Evolutionary conservation across 2,797 vertebrate species (phyloP).

Genomic region (Fistularia commersonii): DNA sequence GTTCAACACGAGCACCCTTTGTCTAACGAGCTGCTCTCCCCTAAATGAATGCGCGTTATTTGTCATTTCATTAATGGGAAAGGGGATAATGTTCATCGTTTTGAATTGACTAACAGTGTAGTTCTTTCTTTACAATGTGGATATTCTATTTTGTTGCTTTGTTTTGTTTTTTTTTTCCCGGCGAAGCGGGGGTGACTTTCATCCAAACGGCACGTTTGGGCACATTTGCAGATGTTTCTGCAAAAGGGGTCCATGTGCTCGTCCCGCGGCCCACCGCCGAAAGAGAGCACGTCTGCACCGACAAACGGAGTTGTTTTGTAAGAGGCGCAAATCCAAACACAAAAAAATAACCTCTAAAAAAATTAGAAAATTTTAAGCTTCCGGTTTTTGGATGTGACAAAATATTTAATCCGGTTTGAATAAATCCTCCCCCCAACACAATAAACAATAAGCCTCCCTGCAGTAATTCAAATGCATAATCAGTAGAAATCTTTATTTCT

Average conservation of each 20-base stretch:
- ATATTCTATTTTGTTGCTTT: too few species aligned
- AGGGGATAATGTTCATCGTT: too few species aligned
- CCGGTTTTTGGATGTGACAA: too few species aligned
- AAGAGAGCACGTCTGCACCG: too few species aligned
- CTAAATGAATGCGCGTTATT: too few species aligned
- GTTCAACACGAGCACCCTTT: too few species aligned
- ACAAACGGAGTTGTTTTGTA: too few species aligned
- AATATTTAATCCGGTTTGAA: neutral
- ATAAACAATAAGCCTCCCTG: neutral
- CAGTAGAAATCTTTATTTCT: slow-evolving; percentile 76
- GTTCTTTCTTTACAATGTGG: too few species aligned
- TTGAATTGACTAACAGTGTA: too few species aligned
- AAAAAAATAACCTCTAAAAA: neutral
- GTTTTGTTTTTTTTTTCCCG: too few species aligned
- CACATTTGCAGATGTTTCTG: neutral
- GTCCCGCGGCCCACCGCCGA: neutral
- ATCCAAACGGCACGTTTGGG: slow-evolving; percentile 1
- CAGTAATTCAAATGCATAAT: slow-evolving; percentile 55
- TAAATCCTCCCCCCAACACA: neutral
- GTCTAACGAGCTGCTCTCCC: too few species aligned
- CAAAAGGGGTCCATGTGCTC: neutral
- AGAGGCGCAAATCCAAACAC: neutral
- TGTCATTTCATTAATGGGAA: too few species aligned
- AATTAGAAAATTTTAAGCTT: neutral
- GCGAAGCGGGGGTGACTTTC: neutral